Evolutionary conservation across 1,140 invertebrate species (phyloP), one percentile per base, ranked within the genome.

Genomic region (Rhynchophorus ferrugineus): DNA sequence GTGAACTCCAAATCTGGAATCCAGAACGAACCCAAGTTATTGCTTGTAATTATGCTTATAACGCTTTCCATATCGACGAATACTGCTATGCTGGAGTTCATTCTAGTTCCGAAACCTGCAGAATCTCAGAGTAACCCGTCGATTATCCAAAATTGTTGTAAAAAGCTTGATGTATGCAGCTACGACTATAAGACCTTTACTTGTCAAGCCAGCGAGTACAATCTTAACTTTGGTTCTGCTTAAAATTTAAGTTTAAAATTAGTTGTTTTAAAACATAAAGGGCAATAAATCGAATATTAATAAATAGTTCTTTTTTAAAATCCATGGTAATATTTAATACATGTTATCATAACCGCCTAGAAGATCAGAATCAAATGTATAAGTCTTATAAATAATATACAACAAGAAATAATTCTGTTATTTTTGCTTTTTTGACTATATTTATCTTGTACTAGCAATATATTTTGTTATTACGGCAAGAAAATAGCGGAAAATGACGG

Each of bases 31-130:
- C 44, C 17, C 66, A 69, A 9, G 39, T 53, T 13, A 54, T 59
- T n/a, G 73, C 61, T 24, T 75, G 73, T 50, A 72, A 69, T 41
- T 70, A 67, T 41, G 71, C 71, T 3, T 74, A 72, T 57, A 24
- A 62, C 8, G 61, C 59, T 5, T 71, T 67, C 54, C 63, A 71
- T 43, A 67, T 63, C 9, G 69, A 69, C 38, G 44, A 70, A 37
- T 75, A 73, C 58, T 52, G 66, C 41, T 49, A 69, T 63, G 20
- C 16, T 61, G 38, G 68, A 70, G 59, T 47, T 60, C 8, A 22
- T 57, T 58, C 16, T 24, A 29, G 18, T 55, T 39, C 70, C 6
- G 53, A 67, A 11, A 72, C 65, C 7, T 75, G 73, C 60, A 59
- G 62, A n/a, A 44, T 55, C 21, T 43, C 20, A 17, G 46, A 59